These are phyloP conservation scores for Andrena flavipes DNA, from an alignment of 2,888 invertebrate genomes.

Conservation along the genomic window DNA sequence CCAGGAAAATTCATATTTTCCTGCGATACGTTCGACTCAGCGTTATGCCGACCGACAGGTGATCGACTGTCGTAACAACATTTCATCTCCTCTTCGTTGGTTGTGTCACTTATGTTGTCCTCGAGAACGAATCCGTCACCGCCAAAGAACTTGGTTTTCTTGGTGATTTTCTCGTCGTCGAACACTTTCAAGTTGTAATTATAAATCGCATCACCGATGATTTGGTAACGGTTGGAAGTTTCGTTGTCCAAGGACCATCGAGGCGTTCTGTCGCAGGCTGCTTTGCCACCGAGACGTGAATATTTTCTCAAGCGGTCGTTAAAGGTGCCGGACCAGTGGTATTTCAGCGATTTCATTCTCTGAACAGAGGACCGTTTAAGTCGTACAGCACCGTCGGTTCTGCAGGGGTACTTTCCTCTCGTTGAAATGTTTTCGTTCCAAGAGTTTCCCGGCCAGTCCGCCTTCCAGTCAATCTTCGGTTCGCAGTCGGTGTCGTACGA, in stretches of 20 bases:
- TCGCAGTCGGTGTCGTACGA: slow-evolving; percentile 43
- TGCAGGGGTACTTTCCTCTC: neutral
- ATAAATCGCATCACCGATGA: slow-evolving; percentile 19
- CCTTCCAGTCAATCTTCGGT: slow-evolving; percentile 6
- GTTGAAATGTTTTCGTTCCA: neutral
- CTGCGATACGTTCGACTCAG: neutral
- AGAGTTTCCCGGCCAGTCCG: neutral
- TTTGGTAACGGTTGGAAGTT: neutral
- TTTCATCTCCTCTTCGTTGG: neutral
- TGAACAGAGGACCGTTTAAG: slow-evolving; percentile 46
- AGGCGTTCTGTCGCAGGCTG: neutral
- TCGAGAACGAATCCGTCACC: slow-evolving; percentile 47
- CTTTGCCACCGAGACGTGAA: neutral
- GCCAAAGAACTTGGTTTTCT: slow-evolving; percentile 62
- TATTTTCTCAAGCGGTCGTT: slow-evolving; percentile 30
- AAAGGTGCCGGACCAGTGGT: slow-evolving; percentile 78
- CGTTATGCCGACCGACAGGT: neutral
- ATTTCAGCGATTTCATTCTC: slow-evolving; percentile 71
- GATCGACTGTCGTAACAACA: neutral
- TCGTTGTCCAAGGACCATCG: neutral
- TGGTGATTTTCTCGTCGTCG: slow-evolving; percentile 58
- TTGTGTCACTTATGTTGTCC: slow-evolving; percentile 6
- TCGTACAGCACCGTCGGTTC: slow-evolving; percentile 7
- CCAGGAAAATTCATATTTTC: neutral
- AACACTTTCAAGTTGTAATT: slow-evolving; percentile 59